phyloP scores from a whole-genome alignment of 2,888 invertebrate genomes.

The Netelia melanura region DNA sequence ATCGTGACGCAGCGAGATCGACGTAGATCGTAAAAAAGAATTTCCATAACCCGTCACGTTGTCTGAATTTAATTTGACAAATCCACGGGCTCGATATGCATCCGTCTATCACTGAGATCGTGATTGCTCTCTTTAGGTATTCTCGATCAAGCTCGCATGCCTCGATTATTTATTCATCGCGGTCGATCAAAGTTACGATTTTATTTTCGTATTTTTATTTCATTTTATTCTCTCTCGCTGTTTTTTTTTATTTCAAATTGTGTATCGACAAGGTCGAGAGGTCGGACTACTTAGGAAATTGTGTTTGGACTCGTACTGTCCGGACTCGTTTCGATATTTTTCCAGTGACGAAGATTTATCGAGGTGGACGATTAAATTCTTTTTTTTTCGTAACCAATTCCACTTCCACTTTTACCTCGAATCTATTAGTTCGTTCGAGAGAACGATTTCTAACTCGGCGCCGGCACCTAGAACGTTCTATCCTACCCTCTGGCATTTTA shows the following conservation, averaged over 20 bases:
- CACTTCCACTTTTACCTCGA: slow-evolving; percentile 40
- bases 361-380: slow-evolving; percentile 6
- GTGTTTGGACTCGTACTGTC: slow-evolving; percentile 42
- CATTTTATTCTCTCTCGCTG: not conserved
- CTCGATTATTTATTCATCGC: slow-evolving; percentile 43
- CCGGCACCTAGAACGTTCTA: slow-evolving; percentile 13
- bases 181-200: slow-evolving; percentile 45
- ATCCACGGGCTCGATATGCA: slow-evolving; percentile 22
- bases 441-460: slow-evolving; percentile 38
- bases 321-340: slow-evolving; percentile 33
- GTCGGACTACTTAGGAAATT: slow-evolving; percentile 35
- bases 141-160: slow-evolving; percentile 1
- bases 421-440: not conserved
- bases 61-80: slow-evolving; percentile 12
- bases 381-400: slow-evolving; percentile 21
- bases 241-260: not conserved
- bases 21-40: slow-evolving; percentile 26
- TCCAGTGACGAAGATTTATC: slow-evolving; percentile 32
- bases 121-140: slow-evolving; percentile 7
- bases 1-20: not conserved
- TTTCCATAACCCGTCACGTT: slow-evolving; percentile 38
- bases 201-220: slow-evolving; percentile 8
- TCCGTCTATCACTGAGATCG: slow-evolving; percentile 5
- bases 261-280: slow-evolving; percentile 33
- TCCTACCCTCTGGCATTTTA: slow-evolving; percentile 24